Conservation (phyloP, 1,140 invertebrate genomes). For the Leptoteleia sp. region DNA sequence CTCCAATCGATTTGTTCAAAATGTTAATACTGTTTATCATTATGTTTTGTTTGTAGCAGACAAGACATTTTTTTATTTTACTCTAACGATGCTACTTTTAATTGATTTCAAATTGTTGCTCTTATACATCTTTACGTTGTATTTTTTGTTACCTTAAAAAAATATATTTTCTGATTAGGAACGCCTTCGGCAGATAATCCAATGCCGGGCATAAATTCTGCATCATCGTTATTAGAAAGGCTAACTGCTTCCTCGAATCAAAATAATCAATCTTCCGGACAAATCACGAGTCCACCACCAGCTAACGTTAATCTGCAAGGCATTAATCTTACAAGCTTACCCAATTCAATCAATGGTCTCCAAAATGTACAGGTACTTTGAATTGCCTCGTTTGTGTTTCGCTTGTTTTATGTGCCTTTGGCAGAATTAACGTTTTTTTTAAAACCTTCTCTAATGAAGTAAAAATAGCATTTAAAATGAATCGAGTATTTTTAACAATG, state of each 20-base stretch:
- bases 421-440: neutral
- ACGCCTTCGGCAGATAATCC: slow-evolving; percentile 84
- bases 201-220: slow-evolving; percentile 81
- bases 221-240: slow-evolving; percentile 82
- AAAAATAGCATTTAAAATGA: no score
- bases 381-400: neutral
- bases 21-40: no score
- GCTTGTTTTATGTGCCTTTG: neutral
- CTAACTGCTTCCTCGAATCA: slow-evolving; percentile 82
- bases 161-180: slow-evolving; percentile 67
- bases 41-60: no score
- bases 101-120: no score
- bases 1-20: no score
- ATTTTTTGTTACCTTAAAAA: neutral
- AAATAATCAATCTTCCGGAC: no score
- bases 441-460: no score
- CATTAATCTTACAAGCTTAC: slow-evolving; percentile 88
- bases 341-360: slow-evolving; percentile 86
- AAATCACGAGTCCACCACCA: slow-evolving; percentile 84
- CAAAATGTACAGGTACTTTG: slow-evolving; percentile 88
- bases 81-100: no score
- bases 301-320: slow-evolving; percentile 85
- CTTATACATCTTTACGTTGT: neutral
- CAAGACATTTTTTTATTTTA: no score
- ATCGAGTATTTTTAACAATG: no score